Evolutionary conservation across 2,888 invertebrate genomes (phyloP).

Genomic region (Spisula subtruncata): DNA sequence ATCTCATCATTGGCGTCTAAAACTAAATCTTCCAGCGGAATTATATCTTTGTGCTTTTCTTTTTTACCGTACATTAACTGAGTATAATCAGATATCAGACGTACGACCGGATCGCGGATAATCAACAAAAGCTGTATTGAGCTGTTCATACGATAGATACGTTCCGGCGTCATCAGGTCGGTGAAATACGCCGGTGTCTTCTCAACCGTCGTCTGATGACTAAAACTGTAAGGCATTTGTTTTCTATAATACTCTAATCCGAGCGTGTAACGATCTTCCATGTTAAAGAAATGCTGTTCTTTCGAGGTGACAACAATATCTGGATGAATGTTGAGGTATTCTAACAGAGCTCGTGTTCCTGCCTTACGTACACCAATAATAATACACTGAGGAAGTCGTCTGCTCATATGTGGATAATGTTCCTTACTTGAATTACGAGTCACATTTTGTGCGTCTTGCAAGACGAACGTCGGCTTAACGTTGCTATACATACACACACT

Average conservation of each 20-base stretch:
- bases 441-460: not conserved
- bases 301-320: slow-evolving; percentile 97
- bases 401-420: slow-evolving; percentile 70
- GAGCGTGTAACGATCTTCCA: slow-evolving; percentile 93
- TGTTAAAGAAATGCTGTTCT: slow-evolving; percentile 99
- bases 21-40: slow-evolving; percentile 86
- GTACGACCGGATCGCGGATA: slow-evolving; percentile 97
- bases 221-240: slow-evolving; percentile 97
- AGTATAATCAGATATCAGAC: slow-evolving; percentile 98
- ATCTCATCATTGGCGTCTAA: slow-evolving; percentile 85
- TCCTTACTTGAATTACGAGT: not conserved
- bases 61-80: slow-evolving; percentile 91
- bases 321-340: slow-evolving; percentile 87
- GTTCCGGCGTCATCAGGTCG: slow-evolving; percentile 96
- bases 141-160: slow-evolving; percentile 97
- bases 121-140: slow-evolving; percentile 95
- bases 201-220: slow-evolving; percentile 97
- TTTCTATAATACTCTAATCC: slow-evolving; percentile 96
- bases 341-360: slow-evolving; percentile 88
- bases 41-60: slow-evolving; percentile 27
- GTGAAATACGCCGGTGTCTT: slow-evolving; percentile 99
- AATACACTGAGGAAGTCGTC: slow-evolving; percentile 87
- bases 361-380: slow-evolving; percentile 88
- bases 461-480: slow-evolving; percentile 33
- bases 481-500: slow-evolving; percentile 22